Evolutionary conservation across 2,113 vertebrate genomes (phyloP), one percentile per base, ranked within the genome.

Genomic region (Epinephelus cyanopodus): DNA sequence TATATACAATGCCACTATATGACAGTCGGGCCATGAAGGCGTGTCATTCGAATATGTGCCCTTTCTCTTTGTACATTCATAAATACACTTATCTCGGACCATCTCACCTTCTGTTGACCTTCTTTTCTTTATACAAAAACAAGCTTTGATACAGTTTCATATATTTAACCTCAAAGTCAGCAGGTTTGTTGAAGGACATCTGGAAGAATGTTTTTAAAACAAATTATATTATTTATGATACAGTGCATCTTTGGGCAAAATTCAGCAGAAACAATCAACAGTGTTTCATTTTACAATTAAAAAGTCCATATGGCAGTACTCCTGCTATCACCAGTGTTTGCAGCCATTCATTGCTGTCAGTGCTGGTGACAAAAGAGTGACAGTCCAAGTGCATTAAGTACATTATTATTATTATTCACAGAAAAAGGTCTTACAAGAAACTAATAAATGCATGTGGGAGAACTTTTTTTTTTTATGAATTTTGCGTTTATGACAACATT

Each of bases 361-460:
- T 67, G 45, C 45, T 69, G 53, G 61, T 76, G 72, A 85, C 61
- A 65, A 73, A 83, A 78, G 27, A 69, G 42, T 74, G 27, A 72
- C 52, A 61, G 57, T 83, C 53, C 62, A 85, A 91, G 79, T 90
- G 85, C 87, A 92, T 88, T 72, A 83, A 88, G 79, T 87, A 89
- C 73, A 84, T 83, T 52, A 67, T 68, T 83, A 89, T 89, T 42
- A 45, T 37, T 37, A 37, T 45, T 90, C 86, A 92, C 83, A 90
- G 57, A 84, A 68, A 76, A 77, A 79, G 56, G 74, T 85, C 65
- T 87, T 82, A 80, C 14, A 83, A 79, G 65, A 66, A 77, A 77
- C 53, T 53, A 57, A 81, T 79, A 48, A 64, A 70, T 72, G 37
- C 63, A 74, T 85, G 54, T 67, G 29, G 57, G 37, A 62, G 17